phyloP scores from a whole-genome alignment of 1,140 invertebrate species.

The Drosophila tropicalis region DNA sequence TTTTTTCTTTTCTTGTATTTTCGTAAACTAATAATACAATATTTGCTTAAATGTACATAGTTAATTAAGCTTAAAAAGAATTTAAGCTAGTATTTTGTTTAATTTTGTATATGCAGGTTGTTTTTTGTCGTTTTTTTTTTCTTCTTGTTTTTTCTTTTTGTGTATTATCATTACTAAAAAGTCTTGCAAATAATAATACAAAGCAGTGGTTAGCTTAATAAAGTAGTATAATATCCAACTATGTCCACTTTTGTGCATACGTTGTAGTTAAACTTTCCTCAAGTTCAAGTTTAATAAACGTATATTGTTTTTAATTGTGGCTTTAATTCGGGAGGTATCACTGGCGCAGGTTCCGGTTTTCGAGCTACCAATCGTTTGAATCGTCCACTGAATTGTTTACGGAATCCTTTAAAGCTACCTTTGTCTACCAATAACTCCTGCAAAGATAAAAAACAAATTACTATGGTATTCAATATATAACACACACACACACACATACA shows the following conservation, averaged over 20 bases:
- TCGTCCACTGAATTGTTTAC: slow-evolving; percentile 91
- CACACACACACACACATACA: too few species aligned
- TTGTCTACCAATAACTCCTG: slow-evolving; percentile 91
- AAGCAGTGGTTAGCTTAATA: slow-evolving; percentile 8
- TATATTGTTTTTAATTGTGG: slow-evolving; percentile 95
- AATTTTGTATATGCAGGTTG: slow-evolving; percentile 13
- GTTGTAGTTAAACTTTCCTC: slow-evolving; percentile 25
- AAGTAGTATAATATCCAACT: slow-evolving; percentile 1
- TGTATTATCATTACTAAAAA: slow-evolving; percentile 4
- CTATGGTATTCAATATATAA: background rate
- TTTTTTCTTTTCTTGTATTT: slow-evolving; percentile 1
- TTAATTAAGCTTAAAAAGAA: slow-evolving; percentile 3
- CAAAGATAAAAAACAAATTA: slow-evolving; percentile 64
- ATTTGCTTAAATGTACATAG: slow-evolving; percentile 10
- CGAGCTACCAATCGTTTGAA: slow-evolving; percentile 92
- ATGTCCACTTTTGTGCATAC: slow-evolving; percentile 48
- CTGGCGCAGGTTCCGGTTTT: slow-evolving; percentile 91
- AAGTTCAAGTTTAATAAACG: slow-evolving; percentile 87
- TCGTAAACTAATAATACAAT: slow-evolving; percentile 12
- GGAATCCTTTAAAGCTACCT: slow-evolving; percentile 90
- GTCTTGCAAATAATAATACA: slow-evolving; percentile 13
- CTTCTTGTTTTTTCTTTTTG: too few species aligned
- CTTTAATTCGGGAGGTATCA: slow-evolving; percentile 92
- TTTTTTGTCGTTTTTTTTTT: background rate
- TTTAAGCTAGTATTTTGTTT: slow-evolving; percentile 7